Percentiles rank a stretch among this genome's conserved stretches.
Conservation (phyloP, 2,888 invertebrate species). For the Biston betularia region DNA sequence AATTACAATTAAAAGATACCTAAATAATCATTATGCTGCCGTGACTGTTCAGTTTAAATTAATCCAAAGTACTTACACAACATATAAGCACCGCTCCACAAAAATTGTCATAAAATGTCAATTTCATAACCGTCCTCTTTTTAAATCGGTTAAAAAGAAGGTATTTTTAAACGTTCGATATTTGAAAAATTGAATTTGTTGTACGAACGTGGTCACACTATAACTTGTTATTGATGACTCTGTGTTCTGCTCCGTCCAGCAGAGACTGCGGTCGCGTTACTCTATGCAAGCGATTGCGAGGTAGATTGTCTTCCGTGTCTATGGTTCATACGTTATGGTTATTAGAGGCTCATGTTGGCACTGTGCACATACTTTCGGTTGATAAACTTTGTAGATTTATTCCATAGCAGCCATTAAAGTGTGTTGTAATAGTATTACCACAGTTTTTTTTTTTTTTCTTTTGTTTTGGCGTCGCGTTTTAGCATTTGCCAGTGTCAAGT, state of each 20-base stretch:
- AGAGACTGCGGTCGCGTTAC: slow-evolving; percentile 21
- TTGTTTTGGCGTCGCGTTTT: too few relatives aligned
- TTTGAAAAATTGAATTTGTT: background rate
- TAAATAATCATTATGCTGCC: too few relatives aligned
- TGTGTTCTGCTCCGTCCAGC: slow-evolving; percentile 12
- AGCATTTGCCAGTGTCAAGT: too few relatives aligned
- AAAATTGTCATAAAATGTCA: too few relatives aligned
- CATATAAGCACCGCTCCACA: too few relatives aligned
- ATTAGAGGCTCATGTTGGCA: slow-evolving; percentile 20
- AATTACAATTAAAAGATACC: too few relatives aligned
- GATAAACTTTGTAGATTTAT: slow-evolving; percentile 17
- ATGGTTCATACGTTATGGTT: slow-evolving; percentile 25
- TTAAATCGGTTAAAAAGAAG: too few relatives aligned
- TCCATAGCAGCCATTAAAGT: slow-evolving; percentile 7
- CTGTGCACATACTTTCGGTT: slow-evolving; percentile 11
- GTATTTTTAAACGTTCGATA: too few relatives aligned
- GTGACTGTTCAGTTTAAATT: too few relatives aligned
- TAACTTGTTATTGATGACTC: slow-evolving; percentile 16
- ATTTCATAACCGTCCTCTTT: too few relatives aligned
- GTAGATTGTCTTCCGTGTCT: slow-evolving; percentile 28
- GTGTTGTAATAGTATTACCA: slow-evolving; percentile 2
- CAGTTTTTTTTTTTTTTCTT: too few relatives aligned
- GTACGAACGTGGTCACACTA: slow-evolving; percentile 18
- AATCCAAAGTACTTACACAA: too few relatives aligned
- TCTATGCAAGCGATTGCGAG: slow-evolving; percentile 26